phyloP scores from a whole-genome alignment of 2,888 invertebrate species.

The Drosophila peninsularis region DNA sequence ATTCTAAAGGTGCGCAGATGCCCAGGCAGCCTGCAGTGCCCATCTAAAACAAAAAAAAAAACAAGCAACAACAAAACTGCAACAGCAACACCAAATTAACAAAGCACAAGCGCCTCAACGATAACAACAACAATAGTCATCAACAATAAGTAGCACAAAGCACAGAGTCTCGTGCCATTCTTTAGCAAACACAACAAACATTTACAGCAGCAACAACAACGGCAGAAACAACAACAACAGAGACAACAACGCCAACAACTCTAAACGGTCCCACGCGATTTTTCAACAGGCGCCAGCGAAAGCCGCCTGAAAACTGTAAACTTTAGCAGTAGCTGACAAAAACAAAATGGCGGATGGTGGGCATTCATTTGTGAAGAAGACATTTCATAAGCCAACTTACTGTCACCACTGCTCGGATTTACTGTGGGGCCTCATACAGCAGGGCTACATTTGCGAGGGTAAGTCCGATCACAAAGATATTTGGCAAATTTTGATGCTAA shows the following conservation, averaged over 20 bases:
- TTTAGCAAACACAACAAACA: conserved; percentile 19
- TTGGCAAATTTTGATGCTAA: neutral
- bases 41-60: conserved; percentile 14
- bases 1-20: conserved; percentile 38
- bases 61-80: conserved; percentile 13
- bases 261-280: conserved; percentile 39
- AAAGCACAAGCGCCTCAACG: conserved; percentile 46
- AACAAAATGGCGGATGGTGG: conserved; percentile 89
- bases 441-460: conserved; percentile 99
- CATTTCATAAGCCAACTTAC: conserved; percentile 99
- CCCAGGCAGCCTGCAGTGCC: conserved; percentile 17
- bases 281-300: conserved; percentile 29
- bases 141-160: conserved; percentile 34
- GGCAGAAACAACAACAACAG: conserved; percentile 5
- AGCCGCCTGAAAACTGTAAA: conserved; percentile 44
- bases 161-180: conserved; percentile 43
- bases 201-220: conserved; percentile 13
- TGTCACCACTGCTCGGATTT: conserved; percentile 99
- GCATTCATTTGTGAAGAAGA: conserved; percentile 99
- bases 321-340: conserved; percentile 61
- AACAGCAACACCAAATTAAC: conserved; percentile 35
- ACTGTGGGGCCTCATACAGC: conserved; percentile 99
- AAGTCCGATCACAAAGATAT: conserved; percentile 32
- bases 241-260: conserved; percentile 12
- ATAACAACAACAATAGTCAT: conserved; percentile 32